Evolutionary conservation across 2,113 vertebrate species (phyloP), one percentile per base, ranked within the genome.

Genomic region (Oxygymnocypris stewartii): DNA sequence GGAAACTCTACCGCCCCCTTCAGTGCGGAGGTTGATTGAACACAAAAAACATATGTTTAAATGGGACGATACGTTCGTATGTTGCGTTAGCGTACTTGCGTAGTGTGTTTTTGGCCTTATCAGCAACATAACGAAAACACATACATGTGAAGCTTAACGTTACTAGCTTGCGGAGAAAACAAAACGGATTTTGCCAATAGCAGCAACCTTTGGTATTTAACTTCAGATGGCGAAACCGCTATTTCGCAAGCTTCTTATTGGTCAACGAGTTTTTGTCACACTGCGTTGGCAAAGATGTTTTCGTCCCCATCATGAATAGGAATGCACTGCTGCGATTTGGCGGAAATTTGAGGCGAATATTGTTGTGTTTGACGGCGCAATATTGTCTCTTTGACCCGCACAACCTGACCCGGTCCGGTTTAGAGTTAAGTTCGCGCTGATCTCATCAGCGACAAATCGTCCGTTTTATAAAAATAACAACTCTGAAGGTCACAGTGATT

Each of bases 381-480:
- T 69, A 69, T 37, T 69, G 35, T 73, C 18, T 23, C 69, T 74
- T 65, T 20, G 37, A 12, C 9, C 10, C 20, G 4, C 71, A 35
- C 28, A 18, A 35, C 2, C 65, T 69, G 13, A 35, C 14, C 31
- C 6, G 5, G 28, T 35, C 65, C 1, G 16, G 47, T 40, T 79
- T 8, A 61, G 23, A 80, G 79, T 79, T 79, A 35, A 79, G 28
- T 54, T 23, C 6, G 28, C 28, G 0, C 57, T 59, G 57, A 54
- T 67, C 35, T 35, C 13, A 51, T 37, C 49, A 40, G 51, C n/a
- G 13, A 79, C 31, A 63, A 85, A 23, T 63, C 16, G 20, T 67
- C 69, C 37, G 69, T 81, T 59, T 35, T 79, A 87, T 81, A 85
- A 85, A 87, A 87, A 85, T 25, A 88, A 57, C 20, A 67, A 69